These are phyloP conservation scores for Falco berigora DNA, from an alignment of 2,797 vertebrate genomes.

Conservation along the genomic window DNA sequence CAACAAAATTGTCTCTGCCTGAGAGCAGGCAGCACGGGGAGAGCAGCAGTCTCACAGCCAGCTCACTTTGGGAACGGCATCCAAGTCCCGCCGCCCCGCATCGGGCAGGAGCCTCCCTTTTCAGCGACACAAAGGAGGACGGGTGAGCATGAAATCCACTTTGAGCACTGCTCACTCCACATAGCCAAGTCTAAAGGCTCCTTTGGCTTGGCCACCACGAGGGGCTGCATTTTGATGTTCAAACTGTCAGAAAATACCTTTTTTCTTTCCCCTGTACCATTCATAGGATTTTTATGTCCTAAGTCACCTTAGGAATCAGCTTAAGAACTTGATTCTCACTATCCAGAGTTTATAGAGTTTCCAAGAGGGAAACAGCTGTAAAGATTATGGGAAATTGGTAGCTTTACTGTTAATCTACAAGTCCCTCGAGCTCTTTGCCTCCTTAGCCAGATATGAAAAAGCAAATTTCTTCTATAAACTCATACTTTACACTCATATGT, in stretches of 20 bases:
- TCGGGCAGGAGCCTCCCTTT: constrained; percentile 1
- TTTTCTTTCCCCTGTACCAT: neutral
- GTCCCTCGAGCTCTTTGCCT: neutral
- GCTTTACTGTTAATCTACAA: neutral
- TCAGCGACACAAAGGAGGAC: constrained; percentile 29
- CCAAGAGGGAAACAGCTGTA: neutral
- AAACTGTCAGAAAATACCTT: neutral
- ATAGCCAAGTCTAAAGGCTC: neutral
- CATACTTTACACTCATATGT: neutral
- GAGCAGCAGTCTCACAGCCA: neutral
- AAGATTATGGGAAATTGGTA: neutral
- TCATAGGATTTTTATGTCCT: neutral
- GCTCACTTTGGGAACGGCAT: constrained; percentile 1
- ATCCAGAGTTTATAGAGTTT: neutral
- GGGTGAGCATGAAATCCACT: constrained; percentile 48
- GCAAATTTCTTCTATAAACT: neutral
- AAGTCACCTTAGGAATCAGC: neutral
- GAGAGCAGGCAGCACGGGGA: neutral
- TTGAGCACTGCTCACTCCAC: neutral
- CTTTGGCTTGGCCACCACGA: neutral
- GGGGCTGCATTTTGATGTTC: neutral
- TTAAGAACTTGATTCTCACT: neutral
- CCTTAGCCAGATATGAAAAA: neutral
- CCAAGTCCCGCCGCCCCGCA: neutral
- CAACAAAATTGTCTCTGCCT: neutral